Evolutionary conservation across 2,888 invertebrate species (phyloP).

Genomic region (Cheilosia vulpina): DNA sequence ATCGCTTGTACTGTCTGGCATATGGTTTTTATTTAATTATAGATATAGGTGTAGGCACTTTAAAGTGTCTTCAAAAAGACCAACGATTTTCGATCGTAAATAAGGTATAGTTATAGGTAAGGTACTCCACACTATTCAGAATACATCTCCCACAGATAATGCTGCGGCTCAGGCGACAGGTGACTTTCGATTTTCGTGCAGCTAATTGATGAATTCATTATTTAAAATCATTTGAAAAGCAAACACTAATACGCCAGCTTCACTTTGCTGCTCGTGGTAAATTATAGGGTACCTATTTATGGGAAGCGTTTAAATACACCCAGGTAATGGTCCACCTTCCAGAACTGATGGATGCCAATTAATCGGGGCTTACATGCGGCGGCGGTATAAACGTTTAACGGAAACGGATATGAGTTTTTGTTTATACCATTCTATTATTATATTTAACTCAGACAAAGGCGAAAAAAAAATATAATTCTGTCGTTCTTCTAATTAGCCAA

Average conservation of each 20-base stretch:
- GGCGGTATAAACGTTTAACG: slow-evolving; percentile 63
- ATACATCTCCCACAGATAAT: slow-evolving; percentile 25
- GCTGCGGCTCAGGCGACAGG: slow-evolving; percentile 13
- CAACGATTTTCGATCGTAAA: not conserved
- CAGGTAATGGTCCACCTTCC: slow-evolving; percentile 66
- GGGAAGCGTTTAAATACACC: slow-evolving; percentile 32
- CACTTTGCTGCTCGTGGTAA: slow-evolving; percentile 13
- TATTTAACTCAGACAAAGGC: slow-evolving; percentile 21
- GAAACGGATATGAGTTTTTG: slow-evolving; percentile 76
- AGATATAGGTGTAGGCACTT: slow-evolving; percentile 25
- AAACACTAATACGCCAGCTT: slow-evolving; percentile 63
- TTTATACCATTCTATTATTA: slow-evolving; percentile 41
- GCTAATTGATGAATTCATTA: slow-evolving; percentile 76
- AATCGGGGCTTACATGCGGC: slow-evolving; percentile 62
- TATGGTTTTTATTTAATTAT: slow-evolving; percentile 18
- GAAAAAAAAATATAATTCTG: slow-evolving; percentile 50
- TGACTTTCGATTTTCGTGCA: slow-evolving; percentile 76
- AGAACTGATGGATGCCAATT: slow-evolving; percentile 72
- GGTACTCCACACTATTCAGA: too few species aligned
- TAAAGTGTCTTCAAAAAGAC: slow-evolving; percentile 14
- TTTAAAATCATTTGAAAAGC: slow-evolving; percentile 59
- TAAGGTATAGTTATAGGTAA: not conserved
- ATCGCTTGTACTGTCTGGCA: slow-evolving; percentile 39
- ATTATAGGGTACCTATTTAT: slow-evolving; percentile 63
- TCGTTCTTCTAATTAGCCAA: slow-evolving; percentile 67